Evolutionary conservation across 2,113 vertebrate genomes (phyloP).

Genomic region (Chlorodrepanis virens): DNA sequence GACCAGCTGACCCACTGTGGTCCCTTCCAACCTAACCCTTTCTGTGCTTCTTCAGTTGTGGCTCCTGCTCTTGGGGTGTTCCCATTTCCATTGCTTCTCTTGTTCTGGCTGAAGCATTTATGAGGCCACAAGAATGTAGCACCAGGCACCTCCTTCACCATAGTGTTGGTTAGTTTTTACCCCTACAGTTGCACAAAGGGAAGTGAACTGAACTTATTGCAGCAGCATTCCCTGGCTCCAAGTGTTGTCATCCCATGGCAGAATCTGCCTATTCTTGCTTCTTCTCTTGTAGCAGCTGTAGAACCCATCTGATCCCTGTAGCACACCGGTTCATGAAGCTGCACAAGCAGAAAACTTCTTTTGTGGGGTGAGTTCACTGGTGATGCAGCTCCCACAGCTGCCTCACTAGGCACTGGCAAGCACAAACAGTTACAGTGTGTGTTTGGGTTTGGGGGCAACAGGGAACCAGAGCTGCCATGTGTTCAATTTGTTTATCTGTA

Average conservation of each 20-base stretch:
- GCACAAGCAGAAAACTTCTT: not conserved
- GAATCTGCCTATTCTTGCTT: not conserved
- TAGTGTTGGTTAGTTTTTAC: not conserved
- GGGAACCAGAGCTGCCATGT: not conserved
- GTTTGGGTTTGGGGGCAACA: not conserved
- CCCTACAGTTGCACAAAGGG: not conserved
- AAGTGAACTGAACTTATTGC: not conserved
- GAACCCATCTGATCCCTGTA: not conserved
- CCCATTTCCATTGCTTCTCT: not conserved
- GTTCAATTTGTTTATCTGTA: not conserved
- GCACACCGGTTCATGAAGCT: not conserved
- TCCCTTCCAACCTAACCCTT: not conserved
- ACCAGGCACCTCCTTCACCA: not conserved
- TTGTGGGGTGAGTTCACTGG: not conserved
- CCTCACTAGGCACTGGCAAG: rapidly evolving
- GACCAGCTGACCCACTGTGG: not conserved
- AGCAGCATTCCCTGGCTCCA: not conserved
- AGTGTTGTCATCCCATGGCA: not conserved
- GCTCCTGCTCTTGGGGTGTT: not conserved
- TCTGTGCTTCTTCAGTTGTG: not conserved
- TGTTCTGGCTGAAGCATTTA: not conserved
- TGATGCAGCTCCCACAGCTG: not conserved
- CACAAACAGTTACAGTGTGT: not conserved
- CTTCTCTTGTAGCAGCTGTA: not conserved
- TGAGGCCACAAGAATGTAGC: not conserved